phyloP scores from a whole-genome alignment of 2,113 vertebrate genomes.

The Ptychochromis oligacanthus region DNA sequence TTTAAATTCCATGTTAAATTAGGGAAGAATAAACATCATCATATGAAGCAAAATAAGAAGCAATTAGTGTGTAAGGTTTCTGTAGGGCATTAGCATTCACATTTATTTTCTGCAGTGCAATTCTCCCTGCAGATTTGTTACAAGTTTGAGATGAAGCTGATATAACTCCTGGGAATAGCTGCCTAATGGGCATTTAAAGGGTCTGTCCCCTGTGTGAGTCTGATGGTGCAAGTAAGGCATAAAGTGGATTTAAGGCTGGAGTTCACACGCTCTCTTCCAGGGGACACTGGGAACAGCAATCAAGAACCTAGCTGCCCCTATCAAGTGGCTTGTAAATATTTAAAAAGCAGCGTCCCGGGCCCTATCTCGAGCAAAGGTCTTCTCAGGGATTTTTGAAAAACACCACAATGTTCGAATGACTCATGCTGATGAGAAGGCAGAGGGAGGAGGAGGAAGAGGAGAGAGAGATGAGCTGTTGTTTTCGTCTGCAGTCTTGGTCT shows the following conservation, averaged over 20 bases:
- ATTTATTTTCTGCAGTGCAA: constrained; percentile 16
- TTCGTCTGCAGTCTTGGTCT: constrained; percentile 24
- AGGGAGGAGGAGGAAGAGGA: constrained; percentile 19
- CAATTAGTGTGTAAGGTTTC: neutral
- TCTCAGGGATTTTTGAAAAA: constrained; percentile 70
- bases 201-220: constrained; percentile 24
- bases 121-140: constrained; percentile 9
- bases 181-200: constrained; percentile 55
- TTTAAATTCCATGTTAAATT: neutral
- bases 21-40: neutral
- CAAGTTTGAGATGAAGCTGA: constrained; percentile 16
- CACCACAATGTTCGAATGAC: constrained; percentile 50
- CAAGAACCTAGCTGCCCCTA: constrained; percentile 66
- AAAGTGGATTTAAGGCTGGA: constrained; percentile 38
- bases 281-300: constrained; percentile 60
- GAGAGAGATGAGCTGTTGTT: constrained; percentile 47
- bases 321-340: constrained; percentile 82
- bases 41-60: neutral
- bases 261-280: constrained; percentile 39
- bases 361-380: constrained; percentile 69
- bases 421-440: constrained; percentile 42
- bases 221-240: constrained; percentile 12
- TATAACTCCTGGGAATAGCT: constrained; percentile 32
- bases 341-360: constrained; percentile 70
- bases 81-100: constrained; percentile 2